Evolutionary conservation across 1,140 invertebrate species (phyloP).

Genomic region (Drosophila sturtevanti): DNA sequence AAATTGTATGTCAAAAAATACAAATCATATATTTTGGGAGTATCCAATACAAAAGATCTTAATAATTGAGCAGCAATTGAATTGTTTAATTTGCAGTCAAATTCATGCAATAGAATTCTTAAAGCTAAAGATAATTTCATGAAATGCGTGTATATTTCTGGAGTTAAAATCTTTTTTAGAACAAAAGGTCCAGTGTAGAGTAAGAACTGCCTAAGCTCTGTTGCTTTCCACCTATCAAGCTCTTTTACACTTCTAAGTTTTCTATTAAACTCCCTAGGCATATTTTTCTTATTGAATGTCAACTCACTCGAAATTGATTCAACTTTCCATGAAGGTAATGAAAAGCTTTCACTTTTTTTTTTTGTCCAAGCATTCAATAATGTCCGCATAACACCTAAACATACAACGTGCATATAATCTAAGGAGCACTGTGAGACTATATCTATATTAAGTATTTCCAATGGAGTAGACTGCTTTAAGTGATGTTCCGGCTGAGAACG

Average conservation of each 20-base stretch:
- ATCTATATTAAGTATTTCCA: conserved; percentile 37
- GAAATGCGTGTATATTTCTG: conserved; percentile 28
- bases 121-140: conserved; percentile 9
- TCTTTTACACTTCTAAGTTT: too few species aligned
- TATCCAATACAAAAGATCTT: too few species aligned
- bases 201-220: too few species aligned
- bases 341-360: too few species aligned
- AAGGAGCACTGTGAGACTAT: conserved; percentile 29
- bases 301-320: too few species aligned
- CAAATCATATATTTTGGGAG: conserved; percentile 32
- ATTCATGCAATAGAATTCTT: too few species aligned
- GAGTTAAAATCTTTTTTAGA: conserved; percentile 27
- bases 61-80: too few species aligned
- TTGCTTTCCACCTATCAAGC: too few species aligned
- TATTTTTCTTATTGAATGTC: too few species aligned
- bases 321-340: too few species aligned
- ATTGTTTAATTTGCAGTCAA: too few species aligned
- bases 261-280: too few species aligned
- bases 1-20: conserved; percentile 36
- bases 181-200: conserved; percentile 38
- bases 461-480: conserved; percentile 23
- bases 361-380: conserved; percentile 40
- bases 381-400: conserved; percentile 38
- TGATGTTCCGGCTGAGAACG: conserved; percentile 45
- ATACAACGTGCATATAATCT: conserved; percentile 41